phyloP scores from a whole-genome alignment of 2,888 invertebrate genomes.

The Trichopoda pennipes region DNA sequence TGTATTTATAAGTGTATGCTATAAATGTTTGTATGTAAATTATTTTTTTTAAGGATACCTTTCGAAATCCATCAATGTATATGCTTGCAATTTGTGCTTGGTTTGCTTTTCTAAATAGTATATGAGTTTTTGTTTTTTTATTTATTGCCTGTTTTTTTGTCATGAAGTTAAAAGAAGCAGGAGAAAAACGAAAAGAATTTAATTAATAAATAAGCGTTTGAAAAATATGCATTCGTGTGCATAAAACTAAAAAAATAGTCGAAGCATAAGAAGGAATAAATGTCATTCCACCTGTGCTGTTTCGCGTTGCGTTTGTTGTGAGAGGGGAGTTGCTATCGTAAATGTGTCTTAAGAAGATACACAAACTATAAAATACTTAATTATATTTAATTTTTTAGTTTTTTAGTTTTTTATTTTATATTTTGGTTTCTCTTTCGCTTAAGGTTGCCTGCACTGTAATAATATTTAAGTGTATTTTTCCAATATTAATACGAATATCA shows the following conservation, averaged over 20 bases:
- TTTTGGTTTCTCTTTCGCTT: slow-evolving; percentile 31
- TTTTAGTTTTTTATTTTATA: slow-evolving; percentile 2
- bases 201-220: slow-evolving; percentile 76
- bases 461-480: slow-evolving; percentile 56
- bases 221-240: slow-evolving; percentile 69
- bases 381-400: slow-evolving; percentile 47
- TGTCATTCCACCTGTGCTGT: slow-evolving; percentile 70
- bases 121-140: slow-evolving; percentile 57
- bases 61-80: slow-evolving; percentile 68
- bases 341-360: slow-evolving; percentile 55
- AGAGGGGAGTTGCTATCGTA: slow-evolving; percentile 29
- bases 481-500: slow-evolving; percentile 50
- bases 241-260: slow-evolving; percentile 61
- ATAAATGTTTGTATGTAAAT: background rate
- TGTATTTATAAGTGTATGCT: slow-evolving; percentile 16
- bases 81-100: slow-evolving; percentile 66
- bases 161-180: slow-evolving; percentile 15
- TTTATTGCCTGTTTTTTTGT: slow-evolving; percentile 42
- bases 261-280: slow-evolving; percentile 65
- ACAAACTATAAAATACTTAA: slow-evolving; percentile 57
- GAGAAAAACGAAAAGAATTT: slow-evolving; percentile 65
- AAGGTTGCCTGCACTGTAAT: slow-evolving; percentile 33
- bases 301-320: slow-evolving; percentile 23
- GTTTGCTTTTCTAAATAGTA: slow-evolving; percentile 66
- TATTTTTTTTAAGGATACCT: slow-evolving; percentile 61